Evolutionary conservation across 2,113 vertebrate species (phyloP), one percentile per base, ranked within the genome.

Genomic region (Elgaria multicarinata): DNA sequence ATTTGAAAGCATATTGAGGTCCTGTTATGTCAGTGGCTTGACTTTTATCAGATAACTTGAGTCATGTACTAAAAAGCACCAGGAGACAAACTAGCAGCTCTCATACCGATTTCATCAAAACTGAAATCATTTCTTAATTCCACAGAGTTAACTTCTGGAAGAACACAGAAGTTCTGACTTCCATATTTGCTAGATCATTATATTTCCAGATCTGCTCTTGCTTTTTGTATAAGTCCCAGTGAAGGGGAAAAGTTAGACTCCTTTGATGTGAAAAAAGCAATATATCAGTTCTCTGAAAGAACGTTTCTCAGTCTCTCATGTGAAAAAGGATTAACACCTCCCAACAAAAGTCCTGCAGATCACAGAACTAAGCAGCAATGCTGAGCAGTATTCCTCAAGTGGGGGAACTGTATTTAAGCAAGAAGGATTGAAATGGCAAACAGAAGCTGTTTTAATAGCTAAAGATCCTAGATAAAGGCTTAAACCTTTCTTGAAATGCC

Each of bases 271-370:
- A 94, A 96, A 87, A 95, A 96, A 94, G 95, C 97, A 97, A 97
- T 98, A 96, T 97, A 98, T 97, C 96, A 97, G 96, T 97, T 96
- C 94, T 95, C 96, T 97, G 95, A 97, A 97, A 97, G 97, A 96
- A 87, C 97, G 92, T 96, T 97, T 98, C 97, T 97, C 95, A 97
- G 96, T 96, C 97, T 97, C 97, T 97, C 97, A 96, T 97, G 97
- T 98, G 97, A 97, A 97, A 97, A 97, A 96, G 97, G 97, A 97
- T 98, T 97, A 98, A 96, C 97, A 97, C 97, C 96, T 97, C 96
- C 58, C 96, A 97, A 97, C 97, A 98, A 97, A 97, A 96, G 96
- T 97, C 96, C 91, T 92, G 95, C 90, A 92, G 97, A 97, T 96
- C 96, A 96, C 97, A 97, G 97, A 95, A 94, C 94, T 91, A 85